These are phyloP conservation scores for Netelia inedita DNA, from an alignment of 2,888 invertebrate genomes.

Conservation along the genomic window DNA sequence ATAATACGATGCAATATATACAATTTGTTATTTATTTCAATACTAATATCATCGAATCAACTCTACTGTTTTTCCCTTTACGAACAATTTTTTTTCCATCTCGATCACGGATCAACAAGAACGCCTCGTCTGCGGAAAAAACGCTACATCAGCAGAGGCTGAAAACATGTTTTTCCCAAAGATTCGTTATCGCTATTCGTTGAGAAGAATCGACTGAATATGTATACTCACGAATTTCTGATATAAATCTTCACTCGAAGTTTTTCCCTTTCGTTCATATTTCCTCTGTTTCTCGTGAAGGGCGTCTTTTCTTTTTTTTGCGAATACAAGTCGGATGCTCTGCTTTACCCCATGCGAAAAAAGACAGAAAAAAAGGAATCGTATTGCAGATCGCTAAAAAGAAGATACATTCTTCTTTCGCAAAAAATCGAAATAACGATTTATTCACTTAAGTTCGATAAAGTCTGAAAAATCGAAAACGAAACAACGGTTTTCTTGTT, in stretches of 20 bases:
- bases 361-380: not conserved
- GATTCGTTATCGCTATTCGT: constrained; percentile 36
- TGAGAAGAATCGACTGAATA: not conserved
- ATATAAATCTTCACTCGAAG: constrained; percentile 34
- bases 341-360: not conserved
- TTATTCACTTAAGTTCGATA: too few relatives aligned
- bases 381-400: not conserved
- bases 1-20: not conserved
- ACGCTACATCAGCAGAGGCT: not conserved
- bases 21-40: too few relatives aligned
- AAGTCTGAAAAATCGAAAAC: too few relatives aligned
- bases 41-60: not conserved
- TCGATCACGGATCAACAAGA: not conserved
- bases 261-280: not conserved
- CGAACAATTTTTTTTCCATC: not conserved
- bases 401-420: not conserved
- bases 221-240: constrained; percentile 36
- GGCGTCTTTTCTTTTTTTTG: not conserved
- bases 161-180: constrained; percentile 47
- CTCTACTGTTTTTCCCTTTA: not conserved
- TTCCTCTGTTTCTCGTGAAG: not conserved
- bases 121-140: not conserved
- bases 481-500: too few relatives aligned
- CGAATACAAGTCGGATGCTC: not conserved
- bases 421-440: too few relatives aligned